These are phyloP conservation scores for Nothocercus nigrocapillus DNA, from an alignment of 2,113 vertebrate genomes.

Conservation along the genomic window DNA sequence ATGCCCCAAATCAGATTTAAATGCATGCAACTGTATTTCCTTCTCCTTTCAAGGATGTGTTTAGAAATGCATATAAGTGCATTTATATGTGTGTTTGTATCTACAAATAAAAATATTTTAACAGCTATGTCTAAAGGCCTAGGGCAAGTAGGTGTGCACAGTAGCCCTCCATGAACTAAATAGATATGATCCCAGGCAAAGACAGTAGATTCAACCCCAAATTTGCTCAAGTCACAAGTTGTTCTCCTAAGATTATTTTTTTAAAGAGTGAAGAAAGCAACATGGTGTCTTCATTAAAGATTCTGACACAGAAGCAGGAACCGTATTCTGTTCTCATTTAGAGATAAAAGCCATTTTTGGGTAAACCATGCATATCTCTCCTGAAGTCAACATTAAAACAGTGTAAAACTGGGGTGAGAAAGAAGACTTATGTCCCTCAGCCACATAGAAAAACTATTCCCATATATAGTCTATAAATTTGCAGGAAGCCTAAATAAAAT, in stretches of 20 bases:
- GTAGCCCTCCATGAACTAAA: neutral
- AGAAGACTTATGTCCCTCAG: constrained; percentile 22
- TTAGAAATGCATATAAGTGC: neutral
- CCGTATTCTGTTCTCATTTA: constrained; percentile 26
- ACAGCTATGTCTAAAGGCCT: neutral
- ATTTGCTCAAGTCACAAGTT: neutral
- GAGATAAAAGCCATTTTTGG: constrained; percentile 21
- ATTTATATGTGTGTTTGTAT: neutral
- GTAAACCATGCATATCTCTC: constrained; percentile 27
- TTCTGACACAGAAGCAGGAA: neutral
- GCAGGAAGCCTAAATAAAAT: constrained; percentile 62
- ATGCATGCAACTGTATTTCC: neutral
- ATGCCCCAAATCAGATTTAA: neutral
- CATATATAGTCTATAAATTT: constrained; percentile 49
- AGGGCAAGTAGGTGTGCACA: neutral
- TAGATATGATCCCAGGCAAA: neutral
- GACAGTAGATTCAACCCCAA: neutral
- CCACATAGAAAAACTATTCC: constrained; percentile 23
- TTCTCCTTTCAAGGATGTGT: neutral
- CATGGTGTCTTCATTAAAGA: neutral
- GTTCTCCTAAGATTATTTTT: neutral
- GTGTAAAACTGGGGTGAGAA: constrained; percentile 12
- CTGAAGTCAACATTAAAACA: constrained; percentile 36
- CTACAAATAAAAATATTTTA: neutral
- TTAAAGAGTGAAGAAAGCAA: neutral